phyloP scores from a whole-genome alignment of 2,888 invertebrate genomes.

The Lapara coniferarum region DNA sequence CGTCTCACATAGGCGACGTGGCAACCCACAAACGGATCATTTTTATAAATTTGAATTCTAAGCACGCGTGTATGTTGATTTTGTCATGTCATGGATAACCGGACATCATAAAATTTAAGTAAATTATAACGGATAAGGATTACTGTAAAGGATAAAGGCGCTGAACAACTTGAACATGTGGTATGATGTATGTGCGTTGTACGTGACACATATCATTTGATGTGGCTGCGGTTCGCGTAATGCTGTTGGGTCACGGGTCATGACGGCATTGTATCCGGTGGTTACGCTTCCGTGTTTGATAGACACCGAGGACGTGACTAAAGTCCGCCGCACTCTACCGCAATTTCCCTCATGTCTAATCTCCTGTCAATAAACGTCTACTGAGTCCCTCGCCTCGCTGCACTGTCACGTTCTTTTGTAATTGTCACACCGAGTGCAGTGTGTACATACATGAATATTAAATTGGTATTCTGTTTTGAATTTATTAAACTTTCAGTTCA shows the following conservation, averaged over 20 bases:
- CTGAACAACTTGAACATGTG: background rate
- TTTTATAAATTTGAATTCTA: conserved; percentile 5
- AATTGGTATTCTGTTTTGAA: background rate
- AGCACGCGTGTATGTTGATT: conserved; percentile 22
- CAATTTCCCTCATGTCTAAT: conserved; percentile 43
- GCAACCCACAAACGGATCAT: conserved; percentile 6
- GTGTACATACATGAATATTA: too few relatives aligned
- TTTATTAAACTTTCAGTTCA: background rate
- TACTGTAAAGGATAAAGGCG: background rate
- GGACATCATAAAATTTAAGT: background rate
- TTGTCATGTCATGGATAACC: conserved; percentile 2
- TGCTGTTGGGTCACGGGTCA: conserved; percentile 35
- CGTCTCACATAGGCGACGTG: conserved; percentile 7
- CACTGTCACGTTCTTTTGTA: conserved; percentile 10
- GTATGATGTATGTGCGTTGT: background rate
- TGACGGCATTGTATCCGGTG: conserved; percentile 32
- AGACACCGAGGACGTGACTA: conserved; percentile 45
- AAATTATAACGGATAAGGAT: background rate
- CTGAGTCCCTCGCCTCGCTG: conserved; percentile 27
- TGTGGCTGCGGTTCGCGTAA: background rate
- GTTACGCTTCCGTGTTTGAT: conserved; percentile 39
- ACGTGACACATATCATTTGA: background rate
- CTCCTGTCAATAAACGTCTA: conserved; percentile 43
- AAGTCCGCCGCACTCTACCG: conserved; percentile 37
- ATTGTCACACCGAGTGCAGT: background rate